phyloP scores from a whole-genome alignment of 2,113 vertebrate genomes.

The Dipodomys merriami region DNA sequence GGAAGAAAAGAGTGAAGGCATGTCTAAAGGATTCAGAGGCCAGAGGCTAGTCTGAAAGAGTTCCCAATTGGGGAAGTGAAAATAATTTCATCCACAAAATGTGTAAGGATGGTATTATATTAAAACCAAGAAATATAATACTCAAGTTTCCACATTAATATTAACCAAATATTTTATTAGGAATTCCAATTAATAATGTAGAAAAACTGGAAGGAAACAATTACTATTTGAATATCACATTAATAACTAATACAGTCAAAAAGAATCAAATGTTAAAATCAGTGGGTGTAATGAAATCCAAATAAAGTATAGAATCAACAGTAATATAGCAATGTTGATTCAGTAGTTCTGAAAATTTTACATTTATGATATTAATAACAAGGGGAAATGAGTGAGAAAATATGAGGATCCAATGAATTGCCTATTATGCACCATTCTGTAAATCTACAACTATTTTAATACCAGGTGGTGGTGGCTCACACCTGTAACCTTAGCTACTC shows the following conservation, averaged over 20 bases:
- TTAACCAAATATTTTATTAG: background rate
- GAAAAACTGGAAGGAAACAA: slow-evolving; percentile 13
- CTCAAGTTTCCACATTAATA: background rate
- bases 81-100: slow-evolving; percentile 37
- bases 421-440: slow-evolving; percentile 12
- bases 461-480: background rate
- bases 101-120: background rate
- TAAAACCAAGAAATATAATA: slow-evolving; percentile 45
- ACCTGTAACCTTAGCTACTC: too few species aligned
- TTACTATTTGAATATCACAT: background rate
- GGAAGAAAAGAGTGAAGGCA: background rate
- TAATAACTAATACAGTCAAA: background rate
- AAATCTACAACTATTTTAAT: slow-evolving; percentile 15
- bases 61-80: background rate
- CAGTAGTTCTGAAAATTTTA: background rate
- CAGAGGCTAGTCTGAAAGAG: background rate
- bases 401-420: background rate
- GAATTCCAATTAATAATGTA: slow-evolving; percentile 10
- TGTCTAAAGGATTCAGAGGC: background rate
- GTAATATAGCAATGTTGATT: background rate
- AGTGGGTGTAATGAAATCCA: background rate
- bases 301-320: slow-evolving; percentile 8
- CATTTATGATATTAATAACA: background rate
- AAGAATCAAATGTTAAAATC: background rate
- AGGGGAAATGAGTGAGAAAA: background rate